Evolutionary conservation across 2,797 vertebrate genomes (phyloP).

Genomic region (Prionace glauca): DNA sequence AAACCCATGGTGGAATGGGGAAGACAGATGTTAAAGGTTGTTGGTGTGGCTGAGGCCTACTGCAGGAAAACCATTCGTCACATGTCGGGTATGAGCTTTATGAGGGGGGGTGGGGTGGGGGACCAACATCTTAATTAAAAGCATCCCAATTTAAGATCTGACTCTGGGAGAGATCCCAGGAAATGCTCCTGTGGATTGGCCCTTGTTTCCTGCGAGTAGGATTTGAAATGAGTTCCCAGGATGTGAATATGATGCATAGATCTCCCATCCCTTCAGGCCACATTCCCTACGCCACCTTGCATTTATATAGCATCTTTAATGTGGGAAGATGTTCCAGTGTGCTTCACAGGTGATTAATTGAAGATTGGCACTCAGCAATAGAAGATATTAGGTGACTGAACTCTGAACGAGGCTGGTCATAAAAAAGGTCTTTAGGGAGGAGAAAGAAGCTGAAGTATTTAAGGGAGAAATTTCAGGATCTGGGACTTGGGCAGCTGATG

Average conservation of each 20-base stretch:
- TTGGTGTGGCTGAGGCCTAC: slow-evolving; percentile 83
- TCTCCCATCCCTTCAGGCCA: neutral
- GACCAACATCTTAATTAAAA: too few species aligned
- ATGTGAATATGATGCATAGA: neutral
- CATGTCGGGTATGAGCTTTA: slow-evolving; percentile 75
- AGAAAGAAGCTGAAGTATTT: too few species aligned
- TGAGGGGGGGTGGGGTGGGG: neutral
- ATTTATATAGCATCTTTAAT: neutral
- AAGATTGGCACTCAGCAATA: neutral
- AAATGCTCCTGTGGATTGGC: neutral
- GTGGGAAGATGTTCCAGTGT: neutral
- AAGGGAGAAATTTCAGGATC: too few species aligned
- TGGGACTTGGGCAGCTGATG: too few species aligned
- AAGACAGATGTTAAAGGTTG: slow-evolving; percentile 77
- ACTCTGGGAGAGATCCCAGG: neutral
- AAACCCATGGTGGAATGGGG: slow-evolving; percentile 81
- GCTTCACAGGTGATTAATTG: neutral
- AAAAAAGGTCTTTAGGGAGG: too few species aligned
- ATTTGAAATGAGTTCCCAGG: neutral
- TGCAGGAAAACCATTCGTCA: slow-evolving; percentile 91
- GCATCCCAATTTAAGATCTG: neutral
- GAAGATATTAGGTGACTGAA: too few species aligned
- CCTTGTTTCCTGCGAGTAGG: neutral
- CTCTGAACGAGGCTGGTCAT: too few species aligned
- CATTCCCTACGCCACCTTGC: neutral